Evolutionary conservation across 2,888 invertebrate species (phyloP), one percentile per base, ranked within the genome.

Genomic region (Cheilosia pagana): DNA sequence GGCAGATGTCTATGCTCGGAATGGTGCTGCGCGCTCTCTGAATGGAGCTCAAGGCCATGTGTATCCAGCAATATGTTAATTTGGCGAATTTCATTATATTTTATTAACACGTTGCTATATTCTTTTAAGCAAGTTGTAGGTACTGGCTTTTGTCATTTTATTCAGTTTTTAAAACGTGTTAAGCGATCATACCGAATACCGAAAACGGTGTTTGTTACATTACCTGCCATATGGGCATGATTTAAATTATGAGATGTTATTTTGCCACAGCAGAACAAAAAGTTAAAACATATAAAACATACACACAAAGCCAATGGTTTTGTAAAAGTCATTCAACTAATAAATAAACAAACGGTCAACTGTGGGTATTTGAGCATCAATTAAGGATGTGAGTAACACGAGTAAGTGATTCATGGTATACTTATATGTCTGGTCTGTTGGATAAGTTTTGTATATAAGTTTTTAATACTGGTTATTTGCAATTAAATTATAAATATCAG

Each of bases 1-100:
- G 8, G 14, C 19, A 60, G 31, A 75, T 35, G 57, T 65, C 16
- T 60, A 45, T 35, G 16, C 52, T 60, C 12, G 19, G 23, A 74
- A 65, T 52, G 43, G 50, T 72, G 62, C 55, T 72, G 43, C 25
- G 62, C 52, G 62, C 53, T 77, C 60, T 72, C 52, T 65, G 63
- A 63, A 78, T 70, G 52, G 74, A 83, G 78, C 78, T 78, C 83
- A 83, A 78, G 83, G 83, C 53, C 74, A 63, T 31, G n/a, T 23
- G 67, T 41, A 31, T 19, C 53, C 12, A 45, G 45, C 43, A 59
- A 60, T 70, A 70, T 78, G 68, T 41, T 74, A 68, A 83, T 78
- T 74, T 63, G 19, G 45, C 41, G 14, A 35, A 62, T 60, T 77
- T 77, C 14, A 63, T 55, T 82, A 62, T 60, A 55, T 28, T 67